Base-by-base conservation (phyloP, 2,797 vertebrate species). In the Florisuga fusca region DNA sequence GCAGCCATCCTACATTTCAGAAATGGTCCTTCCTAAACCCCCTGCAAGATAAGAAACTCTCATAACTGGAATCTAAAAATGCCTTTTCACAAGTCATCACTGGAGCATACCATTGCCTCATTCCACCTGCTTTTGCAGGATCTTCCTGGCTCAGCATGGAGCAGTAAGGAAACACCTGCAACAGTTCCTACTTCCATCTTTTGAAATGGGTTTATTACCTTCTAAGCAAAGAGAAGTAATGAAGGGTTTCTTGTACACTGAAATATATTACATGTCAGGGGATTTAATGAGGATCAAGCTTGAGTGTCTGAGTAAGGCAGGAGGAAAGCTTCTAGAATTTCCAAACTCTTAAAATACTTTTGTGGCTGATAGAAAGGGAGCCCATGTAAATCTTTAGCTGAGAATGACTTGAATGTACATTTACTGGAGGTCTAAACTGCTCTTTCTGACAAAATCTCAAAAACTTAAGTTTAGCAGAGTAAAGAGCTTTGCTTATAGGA, bases 231-330 rank as follows among this genome's bases (percentile, higher is more conserved):
- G 85, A 90, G 95, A 90, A 94, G 86, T 92, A 94, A 87, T 94
- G 95, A 96, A 93, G 83, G 93, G 61, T 91, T 96, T 79, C 96
- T 94, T 95, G 88, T 94, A 96, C 29, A 4, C 77, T 87, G 90
- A 87, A 96, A 94, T 95, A 89, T 97, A 95, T 97, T 96, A 88
- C 85, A 95, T 96, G 95, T 92, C 95, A 83, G 58, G 89, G 94
- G 95, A 97, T 95, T 97, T 96, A 96, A 96, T 95, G 90, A 95
- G 96, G 96, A 97, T 97, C 94, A 95, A 93, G 84, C 94, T 90
- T 90, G 96, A 97, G 79, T 89, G 92, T 80, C 89, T 96, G 97
- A 84, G 79, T 95, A 95, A 95, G 91, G 95, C 94, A 95, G 78
- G 50, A 94, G 93, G 87, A 94, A 96, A 94, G 93, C 94, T 96